phyloP scores from a whole-genome alignment of 1,140 invertebrate species.

The Eumeta japonica region DNA sequence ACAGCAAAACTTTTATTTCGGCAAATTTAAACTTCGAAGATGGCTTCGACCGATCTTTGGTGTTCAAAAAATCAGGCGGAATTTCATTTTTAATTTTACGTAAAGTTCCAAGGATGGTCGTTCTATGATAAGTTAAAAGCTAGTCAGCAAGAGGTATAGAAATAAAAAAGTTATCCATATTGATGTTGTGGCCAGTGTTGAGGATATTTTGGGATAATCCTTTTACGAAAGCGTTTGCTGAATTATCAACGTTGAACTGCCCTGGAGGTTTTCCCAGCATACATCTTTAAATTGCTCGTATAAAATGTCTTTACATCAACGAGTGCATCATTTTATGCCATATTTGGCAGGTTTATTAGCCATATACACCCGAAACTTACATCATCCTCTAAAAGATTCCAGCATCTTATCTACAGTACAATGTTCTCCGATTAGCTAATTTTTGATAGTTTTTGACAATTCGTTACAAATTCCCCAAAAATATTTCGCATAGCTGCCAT shows the following conservation, averaged over 20 bases:
- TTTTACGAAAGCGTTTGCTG: constrained; percentile 17
- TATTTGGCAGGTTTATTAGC: constrained; percentile 53
- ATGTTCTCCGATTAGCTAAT: constrained; percentile 19
- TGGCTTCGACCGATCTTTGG: too few relatives aligned
- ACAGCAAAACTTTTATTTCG: constrained; percentile 17
- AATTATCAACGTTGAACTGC: too few relatives aligned
- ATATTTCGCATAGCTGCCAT: too few relatives aligned
- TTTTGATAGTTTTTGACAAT: constrained; percentile 21
- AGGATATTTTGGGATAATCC: too few relatives aligned
- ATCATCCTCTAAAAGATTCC: constrained; percentile 31
- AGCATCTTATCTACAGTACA: constrained; percentile 41
- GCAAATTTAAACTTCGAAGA: constrained; percentile 22
- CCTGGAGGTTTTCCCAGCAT: constrained; percentile 14
- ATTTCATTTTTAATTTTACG: constrained; percentile 48
- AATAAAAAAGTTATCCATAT: constrained; percentile 14
- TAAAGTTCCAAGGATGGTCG: constrained; percentile 42
- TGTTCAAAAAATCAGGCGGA: too few relatives aligned
- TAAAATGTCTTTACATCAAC: constrained; percentile 25
- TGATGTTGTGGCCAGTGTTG: too few relatives aligned
- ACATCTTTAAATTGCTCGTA: constrained; percentile 19
- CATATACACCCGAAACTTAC: constrained; percentile 43
- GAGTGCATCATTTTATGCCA: constrained; percentile 39
- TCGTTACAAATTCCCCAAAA: constrained; percentile 24
- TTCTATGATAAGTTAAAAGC: constrained; percentile 16
- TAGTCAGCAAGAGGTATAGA: constrained; percentile 21